These are phyloP conservation scores for Falco naumanni DNA, from an alignment of 2,797 vertebrate species.

Conservation along the genomic window DNA sequence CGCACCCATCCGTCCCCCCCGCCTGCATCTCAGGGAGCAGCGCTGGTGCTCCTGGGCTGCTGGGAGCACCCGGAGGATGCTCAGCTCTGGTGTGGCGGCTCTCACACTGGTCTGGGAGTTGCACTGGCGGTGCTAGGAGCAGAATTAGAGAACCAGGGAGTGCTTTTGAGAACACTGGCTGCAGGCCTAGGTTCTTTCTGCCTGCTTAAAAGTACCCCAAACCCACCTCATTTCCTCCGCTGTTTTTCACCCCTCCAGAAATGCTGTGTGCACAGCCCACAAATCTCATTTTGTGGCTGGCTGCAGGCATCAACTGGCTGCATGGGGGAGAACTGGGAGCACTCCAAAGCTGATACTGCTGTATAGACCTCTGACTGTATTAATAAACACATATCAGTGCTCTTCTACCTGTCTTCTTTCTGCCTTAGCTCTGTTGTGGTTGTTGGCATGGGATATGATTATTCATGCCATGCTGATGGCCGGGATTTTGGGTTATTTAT, in stretches of 20 bases:
- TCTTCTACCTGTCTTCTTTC: background rate
- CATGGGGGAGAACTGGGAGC: background rate
- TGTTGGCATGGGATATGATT: background rate
- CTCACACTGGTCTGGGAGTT: background rate
- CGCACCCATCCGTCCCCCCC: background rate
- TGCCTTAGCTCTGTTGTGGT: background rate
- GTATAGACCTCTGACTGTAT: background rate
- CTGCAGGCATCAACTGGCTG: background rate
- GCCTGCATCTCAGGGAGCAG: background rate
- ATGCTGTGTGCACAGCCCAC: background rate
- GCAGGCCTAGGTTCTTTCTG: background rate
- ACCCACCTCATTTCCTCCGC: background rate
- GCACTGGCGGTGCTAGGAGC: background rate
- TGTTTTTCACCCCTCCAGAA: background rate
- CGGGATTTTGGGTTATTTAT: slow-evolving; percentile 53
- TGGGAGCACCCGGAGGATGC: background rate
- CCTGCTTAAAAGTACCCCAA: background rate
- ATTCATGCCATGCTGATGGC: slow-evolving; percentile 54
- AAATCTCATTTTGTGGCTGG: background rate
- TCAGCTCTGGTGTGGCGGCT: background rate
- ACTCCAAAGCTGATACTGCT: background rate
- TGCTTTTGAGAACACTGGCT: background rate
- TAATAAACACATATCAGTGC: background rate
- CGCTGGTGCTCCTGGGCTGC: background rate
- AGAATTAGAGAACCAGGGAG: background rate